phyloP scores from a whole-genome alignment of 2,113 vertebrate species.

The Alethe diademata region DNA sequence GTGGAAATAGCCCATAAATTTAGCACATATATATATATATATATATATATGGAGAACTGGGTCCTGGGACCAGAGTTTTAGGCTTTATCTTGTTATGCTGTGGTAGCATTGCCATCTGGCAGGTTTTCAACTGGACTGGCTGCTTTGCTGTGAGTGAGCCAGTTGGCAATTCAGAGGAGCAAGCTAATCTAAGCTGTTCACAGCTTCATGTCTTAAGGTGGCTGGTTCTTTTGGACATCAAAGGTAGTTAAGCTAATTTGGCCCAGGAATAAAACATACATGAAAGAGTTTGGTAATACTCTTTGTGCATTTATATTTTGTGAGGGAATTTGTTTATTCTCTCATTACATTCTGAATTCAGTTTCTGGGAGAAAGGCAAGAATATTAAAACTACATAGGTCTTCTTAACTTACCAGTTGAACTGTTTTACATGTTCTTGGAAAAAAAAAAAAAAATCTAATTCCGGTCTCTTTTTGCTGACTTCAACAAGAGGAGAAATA shows the following conservation, averaged over 20 bases:
- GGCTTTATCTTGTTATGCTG: background rate
- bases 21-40: too few relatives aligned
- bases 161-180: accelerated
- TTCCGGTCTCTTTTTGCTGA: background rate
- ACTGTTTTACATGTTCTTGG: background rate
- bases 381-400: background rate
- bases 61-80: background rate
- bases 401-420: background rate
- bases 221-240: background rate
- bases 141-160: background rate
- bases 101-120: background rate
- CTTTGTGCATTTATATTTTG: background rate
- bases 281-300: background rate
- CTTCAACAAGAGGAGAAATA: constrained; percentile 20
- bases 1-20: background rate
- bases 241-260: background rate
- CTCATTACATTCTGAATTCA: background rate
- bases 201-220: background rate
- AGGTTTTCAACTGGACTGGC: background rate
- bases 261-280: background rate
- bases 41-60: background rate
- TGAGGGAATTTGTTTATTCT: background rate
- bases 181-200: background rate
- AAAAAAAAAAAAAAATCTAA: background rate
- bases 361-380: background rate